Conservation (phyloP, 1,140 invertebrate genomes). For the Pachypeltis micranthus region DNA sequence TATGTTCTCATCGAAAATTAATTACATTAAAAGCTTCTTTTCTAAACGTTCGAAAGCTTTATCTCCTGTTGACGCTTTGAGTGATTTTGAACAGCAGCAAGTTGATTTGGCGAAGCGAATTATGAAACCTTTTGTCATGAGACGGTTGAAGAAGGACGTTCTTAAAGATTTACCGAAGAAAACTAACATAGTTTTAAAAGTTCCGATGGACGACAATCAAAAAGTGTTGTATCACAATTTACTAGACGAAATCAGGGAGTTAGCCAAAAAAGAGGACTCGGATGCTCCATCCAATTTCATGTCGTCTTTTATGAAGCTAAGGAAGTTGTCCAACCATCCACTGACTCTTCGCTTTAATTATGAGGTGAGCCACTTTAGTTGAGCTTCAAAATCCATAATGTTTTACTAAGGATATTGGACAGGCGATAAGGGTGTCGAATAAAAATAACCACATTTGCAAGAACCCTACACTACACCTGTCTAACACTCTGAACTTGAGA, state of each 20-base stretch:
- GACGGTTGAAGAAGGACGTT: slow-evolving; percentile 80
- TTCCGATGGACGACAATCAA: slow-evolving; percentile 57
- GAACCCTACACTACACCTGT: too few species aligned
- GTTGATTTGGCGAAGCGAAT: slow-evolving; percentile 86
- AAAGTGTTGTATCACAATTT: slow-evolving; percentile 59
- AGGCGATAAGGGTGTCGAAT: too few species aligned
- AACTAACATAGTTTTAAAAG: slow-evolving; percentile 49
- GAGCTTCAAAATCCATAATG: too few species aligned
- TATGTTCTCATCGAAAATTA: slow-evolving; percentile 78
- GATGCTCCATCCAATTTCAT: slow-evolving; percentile 31
- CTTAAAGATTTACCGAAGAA: slow-evolving; percentile 71
- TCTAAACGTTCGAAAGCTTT: slow-evolving; percentile 33
- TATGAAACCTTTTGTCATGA: slow-evolving; percentile 88
- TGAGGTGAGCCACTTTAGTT: too few species aligned
- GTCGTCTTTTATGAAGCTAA: slow-evolving; percentile 76
- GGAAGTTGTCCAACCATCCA: slow-evolving; percentile 82
- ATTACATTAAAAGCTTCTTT: slow-evolving; percentile 79
- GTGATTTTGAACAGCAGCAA: slow-evolving; percentile 75
- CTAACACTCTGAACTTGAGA: too few species aligned
- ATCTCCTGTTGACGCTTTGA: slow-evolving; percentile 37
- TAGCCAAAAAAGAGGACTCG: slow-evolving; percentile 33
- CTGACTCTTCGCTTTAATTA: slow-evolving; percentile 69
- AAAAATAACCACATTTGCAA: too few species aligned
- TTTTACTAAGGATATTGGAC: too few species aligned
- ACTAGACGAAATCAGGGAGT: slow-evolving; percentile 56